Conservation (phyloP, 2,797 vertebrate species). For the Harpagifer antarcticus region DNA sequence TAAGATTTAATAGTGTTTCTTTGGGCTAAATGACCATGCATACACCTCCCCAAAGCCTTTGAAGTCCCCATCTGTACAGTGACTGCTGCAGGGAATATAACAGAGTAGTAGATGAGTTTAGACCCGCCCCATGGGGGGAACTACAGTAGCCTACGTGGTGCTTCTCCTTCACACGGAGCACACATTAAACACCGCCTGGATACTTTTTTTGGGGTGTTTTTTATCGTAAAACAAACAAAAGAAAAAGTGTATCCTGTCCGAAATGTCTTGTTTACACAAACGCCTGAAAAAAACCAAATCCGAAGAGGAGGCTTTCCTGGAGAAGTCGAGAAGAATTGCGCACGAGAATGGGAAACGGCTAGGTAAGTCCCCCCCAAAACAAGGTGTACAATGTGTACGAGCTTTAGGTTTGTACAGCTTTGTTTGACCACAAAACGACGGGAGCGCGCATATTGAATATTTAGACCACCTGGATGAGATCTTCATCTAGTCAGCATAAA, state of each 20-base stretch:
- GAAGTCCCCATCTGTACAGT: constrained; percentile 3
- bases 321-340: constrained; percentile 81
- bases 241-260: not conserved
- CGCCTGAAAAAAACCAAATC: constrained; percentile 78
- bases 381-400: constrained; percentile 3
- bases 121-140: constrained; percentile 62
- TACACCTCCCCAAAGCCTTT: not conserved
- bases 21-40: too few relatives aligned
- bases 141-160: constrained; percentile 9
- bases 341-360: constrained; percentile 86
- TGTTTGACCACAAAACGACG: too few relatives aligned
- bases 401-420: too few relatives aligned
- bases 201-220: not conserved
- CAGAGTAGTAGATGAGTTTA: constrained; percentile 13
- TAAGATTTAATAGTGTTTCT: too few relatives aligned
- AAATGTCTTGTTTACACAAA: constrained; percentile 88
- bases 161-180: not conserved
- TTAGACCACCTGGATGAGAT: constrained; percentile 16
- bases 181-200: constrained; percentile 12
- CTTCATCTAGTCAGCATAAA: not conserved
- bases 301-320: constrained; percentile 80
- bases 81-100: not conserved
- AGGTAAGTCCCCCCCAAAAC: constrained; percentile 83
- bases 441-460: constrained; percentile 3
- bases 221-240: not conserved